Base-by-base conservation (phyloP, 2,888 invertebrate species). In the Idaea dimidiata region DNA sequence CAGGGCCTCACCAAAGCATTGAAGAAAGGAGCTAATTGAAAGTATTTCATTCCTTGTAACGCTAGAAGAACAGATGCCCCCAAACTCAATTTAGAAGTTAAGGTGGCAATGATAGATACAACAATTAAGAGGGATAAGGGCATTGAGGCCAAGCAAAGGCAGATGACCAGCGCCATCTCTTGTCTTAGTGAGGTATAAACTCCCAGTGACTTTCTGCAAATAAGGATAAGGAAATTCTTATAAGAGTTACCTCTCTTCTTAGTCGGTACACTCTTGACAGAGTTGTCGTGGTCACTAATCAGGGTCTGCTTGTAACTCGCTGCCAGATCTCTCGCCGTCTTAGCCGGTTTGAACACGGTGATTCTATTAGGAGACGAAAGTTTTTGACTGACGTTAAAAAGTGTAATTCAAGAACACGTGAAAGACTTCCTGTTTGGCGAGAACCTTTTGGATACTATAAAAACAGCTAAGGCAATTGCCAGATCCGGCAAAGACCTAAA, bases 401-500 rank as follows among this genome's bases (percentile, higher is more conserved):
- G 8, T 6, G 55, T 17, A 5, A n/a, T 55, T 7, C n/a, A 55
- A 55, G 60, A 60, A n/a, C 57, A 60, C 14, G 16, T 60, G 0
- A 57, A 16, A 31, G 56, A 60, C 31, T 60, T 16, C 18, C 43
- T 60, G 6, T 60, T 60, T 31, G 60, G 60, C 5, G 43, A 56
- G 16, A 60, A 57, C 5, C 17, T 60, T 7, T 3, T 56, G 2
- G 60, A 60, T 17, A 60, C 60, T 1, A 6, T 58, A 17, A 58
- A 56, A 31, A 33, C 43, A 55, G 55, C 55, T n/a, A 55, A 55
- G 8, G 55, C 55, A 8, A 17, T 55, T 17, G 17, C n/a, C 17
- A 60, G 31, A 53, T 60, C 60, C 7, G 57, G 60, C 43, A 43
- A n/a, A 0, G 60, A 60, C 16, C n/a, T 60, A 5, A 60, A 60